Conservation (phyloP, 2,888 invertebrate genomes). For the Tuta absoluta region DNA sequence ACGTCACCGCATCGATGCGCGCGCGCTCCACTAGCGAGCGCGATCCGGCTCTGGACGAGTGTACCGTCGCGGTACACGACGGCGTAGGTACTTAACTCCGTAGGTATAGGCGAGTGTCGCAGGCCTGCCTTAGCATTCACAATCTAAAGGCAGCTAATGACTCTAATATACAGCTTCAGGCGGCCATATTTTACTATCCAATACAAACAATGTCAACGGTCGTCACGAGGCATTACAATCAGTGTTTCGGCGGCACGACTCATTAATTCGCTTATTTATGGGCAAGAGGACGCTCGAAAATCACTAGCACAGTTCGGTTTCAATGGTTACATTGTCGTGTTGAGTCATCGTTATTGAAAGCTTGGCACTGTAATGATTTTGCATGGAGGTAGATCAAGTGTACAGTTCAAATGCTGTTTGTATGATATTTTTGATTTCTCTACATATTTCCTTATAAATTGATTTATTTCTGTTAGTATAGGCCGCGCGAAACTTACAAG, state of each 20-base stretch:
- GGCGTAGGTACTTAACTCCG: no score
- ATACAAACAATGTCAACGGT: slow-evolving; percentile 58
- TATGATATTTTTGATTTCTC: no score
- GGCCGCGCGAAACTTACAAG: no score
- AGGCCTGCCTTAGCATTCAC: no score
- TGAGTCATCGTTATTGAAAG: slow-evolving; percentile 6
- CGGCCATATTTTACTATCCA: slow-evolving; percentile 49
- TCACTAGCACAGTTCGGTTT: slow-evolving; percentile 14
- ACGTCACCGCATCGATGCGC: no score
- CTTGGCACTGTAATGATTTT: not conserved
- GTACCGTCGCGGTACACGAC: no score
- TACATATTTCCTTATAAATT: no score
- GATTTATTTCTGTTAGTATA: no score
- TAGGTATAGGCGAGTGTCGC: no score
- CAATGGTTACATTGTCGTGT: not conserved
- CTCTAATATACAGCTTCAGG: slow-evolving; percentile 23
- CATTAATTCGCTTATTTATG: slow-evolving; percentile 75
- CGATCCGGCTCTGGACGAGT: no score
- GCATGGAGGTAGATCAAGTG: not conserved
- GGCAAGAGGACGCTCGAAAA: slow-evolving; percentile 58
- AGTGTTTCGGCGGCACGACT: slow-evolving; percentile 70
- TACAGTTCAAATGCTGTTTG: no score
- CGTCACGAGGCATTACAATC: slow-evolving; percentile 75
- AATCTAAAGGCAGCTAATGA: slow-evolving; percentile 11
- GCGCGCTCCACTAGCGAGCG: no score